Evolutionary conservation across 2,113 vertebrate genomes (phyloP).

Genomic region (Protomyctophum bolini): DNA sequence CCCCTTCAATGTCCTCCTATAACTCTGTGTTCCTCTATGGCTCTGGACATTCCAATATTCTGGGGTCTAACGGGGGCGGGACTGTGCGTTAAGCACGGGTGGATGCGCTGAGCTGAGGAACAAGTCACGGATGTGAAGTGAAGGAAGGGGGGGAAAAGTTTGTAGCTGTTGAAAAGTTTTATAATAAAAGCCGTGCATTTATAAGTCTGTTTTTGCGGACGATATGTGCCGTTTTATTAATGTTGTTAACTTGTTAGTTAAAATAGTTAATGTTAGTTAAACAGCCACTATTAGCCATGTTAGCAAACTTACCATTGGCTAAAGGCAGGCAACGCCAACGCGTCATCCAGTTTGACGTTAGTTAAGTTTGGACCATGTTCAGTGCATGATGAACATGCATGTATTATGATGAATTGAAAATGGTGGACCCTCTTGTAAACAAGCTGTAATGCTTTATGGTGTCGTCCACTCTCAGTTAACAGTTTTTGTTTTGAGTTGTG

Average conservation of each 20-base stretch:
- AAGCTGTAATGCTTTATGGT: no score
- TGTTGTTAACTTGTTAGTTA: background rate
- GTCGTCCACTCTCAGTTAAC: no score
- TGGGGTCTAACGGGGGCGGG: conserved; percentile 61
- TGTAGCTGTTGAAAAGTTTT: conserved; percentile 13
- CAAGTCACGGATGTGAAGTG: conserved; percentile 41
- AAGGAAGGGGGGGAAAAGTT: conserved; percentile 22
- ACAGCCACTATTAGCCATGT: background rate
- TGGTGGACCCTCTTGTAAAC: no score
- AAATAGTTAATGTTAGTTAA: background rate
- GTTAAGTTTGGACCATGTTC: conserved; percentile 11
- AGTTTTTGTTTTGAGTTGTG: no score
- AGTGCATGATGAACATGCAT: no score
- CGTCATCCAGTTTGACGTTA: conserved; percentile 14
- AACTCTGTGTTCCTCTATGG: no score
- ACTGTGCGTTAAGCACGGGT: conserved; percentile 63
- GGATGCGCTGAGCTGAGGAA: conserved; percentile 56
- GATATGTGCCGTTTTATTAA: background rate
- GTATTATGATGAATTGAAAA: no score
- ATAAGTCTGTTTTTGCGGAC: background rate
- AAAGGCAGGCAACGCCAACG: background rate
- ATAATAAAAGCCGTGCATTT: background rate
- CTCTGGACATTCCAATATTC: conserved; percentile 58
- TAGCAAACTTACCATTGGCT: conserved; percentile 31
- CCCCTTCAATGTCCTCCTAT: no score